Evolutionary conservation across 2,113 vertebrate species (phyloP).

Genomic region (Odocoileus virginianus): DNA sequence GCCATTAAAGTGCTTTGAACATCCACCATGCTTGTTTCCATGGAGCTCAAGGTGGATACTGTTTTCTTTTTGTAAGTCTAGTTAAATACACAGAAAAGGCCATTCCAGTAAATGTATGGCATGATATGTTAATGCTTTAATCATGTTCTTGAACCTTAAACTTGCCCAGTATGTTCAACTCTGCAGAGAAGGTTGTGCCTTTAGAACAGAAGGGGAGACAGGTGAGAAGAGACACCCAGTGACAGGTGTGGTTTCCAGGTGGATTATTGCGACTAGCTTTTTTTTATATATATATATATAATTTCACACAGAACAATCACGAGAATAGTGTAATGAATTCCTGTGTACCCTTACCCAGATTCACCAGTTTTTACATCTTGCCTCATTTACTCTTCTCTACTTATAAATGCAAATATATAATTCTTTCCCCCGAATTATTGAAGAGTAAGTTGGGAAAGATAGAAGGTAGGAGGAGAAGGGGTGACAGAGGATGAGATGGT

Average conservation of each 20-base stretch:
- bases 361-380: neutral
- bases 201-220: neutral
- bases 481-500: neutral
- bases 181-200: neutral
- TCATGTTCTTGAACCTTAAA: neutral
- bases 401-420: neutral
- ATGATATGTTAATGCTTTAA: neutral
- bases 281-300: neutral
- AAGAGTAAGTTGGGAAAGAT: neutral
- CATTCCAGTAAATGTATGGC: neutral
- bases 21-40: neutral
- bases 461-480: neutral
- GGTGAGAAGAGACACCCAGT: neutral
- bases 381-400: neutral
- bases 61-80: neutral
- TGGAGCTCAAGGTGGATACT: neutral
- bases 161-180: neutral
- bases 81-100: neutral
- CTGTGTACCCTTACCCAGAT: neutral
- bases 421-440: neutral
- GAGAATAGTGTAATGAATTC: neutral
- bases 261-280: neutral
- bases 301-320: neutral
- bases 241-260: neutral
- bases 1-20: neutral